A percentile compares a stretch with the other conserved stretches of the same genome.
These are phyloP conservation scores for Torymus aiolomorphi DNA, from an alignment of 2,888 invertebrate genomes.

Conservation along the genomic window DNA sequence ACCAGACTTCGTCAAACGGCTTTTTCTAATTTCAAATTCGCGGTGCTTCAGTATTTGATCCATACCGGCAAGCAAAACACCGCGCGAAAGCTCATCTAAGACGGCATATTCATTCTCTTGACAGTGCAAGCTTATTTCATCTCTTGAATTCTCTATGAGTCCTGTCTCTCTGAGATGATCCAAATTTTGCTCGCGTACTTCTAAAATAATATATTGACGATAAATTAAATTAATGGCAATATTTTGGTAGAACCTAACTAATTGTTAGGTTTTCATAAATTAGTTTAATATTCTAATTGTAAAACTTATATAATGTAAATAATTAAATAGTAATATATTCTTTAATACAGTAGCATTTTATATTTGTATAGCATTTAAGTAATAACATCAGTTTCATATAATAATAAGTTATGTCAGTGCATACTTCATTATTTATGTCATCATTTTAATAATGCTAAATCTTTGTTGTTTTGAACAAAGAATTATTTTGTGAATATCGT, in stretches of 20 bases:
- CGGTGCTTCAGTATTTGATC: conserved; percentile 78
- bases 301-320: background rate
- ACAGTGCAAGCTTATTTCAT: conserved; percentile 66
- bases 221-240: conserved; percentile 8
- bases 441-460: too few relatives aligned
- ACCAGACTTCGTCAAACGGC: conserved; percentile 76
- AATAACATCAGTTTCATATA: conserved; percentile 39
- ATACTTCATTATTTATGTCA: too few relatives aligned
- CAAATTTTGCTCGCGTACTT: conserved; percentile 78
- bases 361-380: too few relatives aligned
- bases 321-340: too few relatives aligned
- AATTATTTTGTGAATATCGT: too few relatives aligned
- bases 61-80: conserved; percentile 79
- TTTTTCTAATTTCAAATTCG: conserved; percentile 77
- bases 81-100: conserved; percentile 79
- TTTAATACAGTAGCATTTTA: too few relatives aligned
- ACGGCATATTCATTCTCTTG: conserved; percentile 77
- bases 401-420: too few relatives aligned
- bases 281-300: conserved; percentile 6
- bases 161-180: conserved; percentile 78
- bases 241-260: background rate
- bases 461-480: too few relatives aligned
- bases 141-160: conserved; percentile 67
- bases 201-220: conserved; percentile 68
- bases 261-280: background rate